Evolutionary conservation across 2,113 vertebrate species (phyloP), one percentile per base, ranked within the genome.

Genomic region (Centropus bengalensis): DNA sequence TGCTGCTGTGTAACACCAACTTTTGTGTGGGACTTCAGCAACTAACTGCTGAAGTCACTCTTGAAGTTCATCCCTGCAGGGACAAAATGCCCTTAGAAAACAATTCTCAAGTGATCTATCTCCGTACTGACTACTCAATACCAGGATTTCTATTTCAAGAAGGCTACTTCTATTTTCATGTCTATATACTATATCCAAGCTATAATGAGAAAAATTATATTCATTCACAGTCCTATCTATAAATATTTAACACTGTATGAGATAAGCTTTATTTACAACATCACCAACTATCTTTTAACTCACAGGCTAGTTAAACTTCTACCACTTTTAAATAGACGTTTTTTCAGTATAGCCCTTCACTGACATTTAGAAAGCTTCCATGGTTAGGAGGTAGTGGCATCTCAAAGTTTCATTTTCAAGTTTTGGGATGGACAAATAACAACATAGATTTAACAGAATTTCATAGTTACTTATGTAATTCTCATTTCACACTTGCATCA

Each of bases 161-260:
- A 49, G 30, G 55, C 26, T 30, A 54, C 80, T 91, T 94, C 63
- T 85, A 15, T 89, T 92, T 84, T 74, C 28, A 69, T 62, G 22
- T 49, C 19, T 66, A 24, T 66, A 89, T 66, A 60, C 36, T 73
- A 58, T 12, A 68, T 30, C 36, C 32, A 54, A 75, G 51, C 62
- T 92, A 66, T 79, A 89, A 88, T 82, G 54, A 73, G 81, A 87
- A 85, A 18, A 82, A 66, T 85, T 68, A 15, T 82, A 55, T 87
- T 52, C 4, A 30, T 17, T 71, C 38, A 24, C 45, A 69, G 36
- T 69, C n/a, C 30, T 79, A 36, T 76, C 56, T 62, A 42, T 88
- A 91, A 89, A 91, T 85, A 82, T 64, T 88, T 75, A 89, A 38
- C 8, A 14, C 10, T 73, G 20, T 36, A 20, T 82, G 70, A 81